Conservation (phyloP, 2,888 invertebrate genomes). For the Helicoverpa assulta region DNA sequence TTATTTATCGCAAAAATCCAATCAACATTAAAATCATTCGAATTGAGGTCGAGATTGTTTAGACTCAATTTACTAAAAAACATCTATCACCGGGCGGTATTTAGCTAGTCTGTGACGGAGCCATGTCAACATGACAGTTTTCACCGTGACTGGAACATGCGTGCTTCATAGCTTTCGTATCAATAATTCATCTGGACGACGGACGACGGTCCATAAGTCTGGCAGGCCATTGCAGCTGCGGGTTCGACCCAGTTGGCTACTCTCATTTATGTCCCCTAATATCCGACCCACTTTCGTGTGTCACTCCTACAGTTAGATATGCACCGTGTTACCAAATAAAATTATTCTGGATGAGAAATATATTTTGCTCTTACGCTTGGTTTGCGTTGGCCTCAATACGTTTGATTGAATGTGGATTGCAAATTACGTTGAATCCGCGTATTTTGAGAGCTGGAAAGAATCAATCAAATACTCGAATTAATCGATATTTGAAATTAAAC, state of each 20-base stretch:
- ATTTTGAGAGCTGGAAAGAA: not conserved
- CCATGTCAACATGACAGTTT: constrained; percentile 34
- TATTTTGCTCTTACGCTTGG: constrained; percentile 27
- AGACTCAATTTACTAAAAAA: constrained; percentile 25
- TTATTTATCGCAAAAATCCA: constrained; percentile 2
- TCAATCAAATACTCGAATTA: too few relatives aligned
- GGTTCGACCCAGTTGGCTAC: constrained; percentile 80
- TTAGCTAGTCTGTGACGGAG: constrained; percentile 19
- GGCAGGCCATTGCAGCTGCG: constrained; percentile 58
- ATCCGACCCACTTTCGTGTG: constrained; percentile 83
- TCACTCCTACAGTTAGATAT: constrained; percentile 70
- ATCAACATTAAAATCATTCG: constrained; percentile 7
- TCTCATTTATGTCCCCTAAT: constrained; percentile 85
- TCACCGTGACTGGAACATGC: constrained; percentile 37
- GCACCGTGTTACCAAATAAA: constrained; percentile 72
- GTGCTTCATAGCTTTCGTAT: constrained; percentile 63
- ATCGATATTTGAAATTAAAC: too few relatives aligned
- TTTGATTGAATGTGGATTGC: constrained; percentile 7
- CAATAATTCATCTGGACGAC: constrained; percentile 78
- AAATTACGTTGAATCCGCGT: not conserved
- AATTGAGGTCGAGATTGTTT: constrained; percentile 35
- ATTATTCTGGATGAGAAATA: constrained; percentile 51
- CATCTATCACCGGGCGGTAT: constrained; percentile 31
- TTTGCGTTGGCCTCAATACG: constrained; percentile 19
- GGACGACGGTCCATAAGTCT: constrained; percentile 71